phyloP scores from a whole-genome alignment of 2,113 vertebrate species.

The Theristicus caerulescens region DNA sequence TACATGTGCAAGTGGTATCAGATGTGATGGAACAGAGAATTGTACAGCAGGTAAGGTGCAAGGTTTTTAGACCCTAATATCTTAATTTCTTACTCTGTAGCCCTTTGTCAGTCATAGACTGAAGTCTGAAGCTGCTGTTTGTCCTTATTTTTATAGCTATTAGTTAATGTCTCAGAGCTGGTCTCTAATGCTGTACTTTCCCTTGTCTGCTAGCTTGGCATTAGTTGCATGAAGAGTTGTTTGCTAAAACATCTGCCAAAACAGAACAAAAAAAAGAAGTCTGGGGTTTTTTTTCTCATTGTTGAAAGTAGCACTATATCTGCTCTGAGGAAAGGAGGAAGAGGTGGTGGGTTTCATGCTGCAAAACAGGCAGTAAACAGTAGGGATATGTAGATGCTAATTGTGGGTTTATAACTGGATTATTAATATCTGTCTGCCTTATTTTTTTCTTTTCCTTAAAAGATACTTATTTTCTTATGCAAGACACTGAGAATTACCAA shows the following conservation, averaged over 20 bases:
- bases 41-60: slow-evolving; percentile 87
- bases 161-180: not conserved
- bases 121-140: not conserved
- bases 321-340: not conserved
- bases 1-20: slow-evolving; percentile 94
- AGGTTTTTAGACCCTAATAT: not conserved
- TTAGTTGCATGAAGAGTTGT: not conserved
- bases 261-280: not conserved
- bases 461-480: not conserved
- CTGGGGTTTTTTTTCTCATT: not conserved
- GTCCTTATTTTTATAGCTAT: not conserved
- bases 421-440: not conserved
- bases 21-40: slow-evolving; percentile 93
- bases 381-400: not conserved
- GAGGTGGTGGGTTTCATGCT: not conserved
- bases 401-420: not conserved
- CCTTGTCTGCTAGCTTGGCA: not conserved
- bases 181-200: not conserved
- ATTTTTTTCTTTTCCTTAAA: not conserved
- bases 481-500: not conserved
- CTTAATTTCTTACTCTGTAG: not conserved
- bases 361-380: not conserved
- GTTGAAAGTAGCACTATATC: not conserved
- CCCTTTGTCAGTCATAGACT: not conserved
- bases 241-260: not conserved